Evolutionary conservation across 2,113 vertebrate species (phyloP).

Genomic region (Gadus chalcogrammus): DNA sequence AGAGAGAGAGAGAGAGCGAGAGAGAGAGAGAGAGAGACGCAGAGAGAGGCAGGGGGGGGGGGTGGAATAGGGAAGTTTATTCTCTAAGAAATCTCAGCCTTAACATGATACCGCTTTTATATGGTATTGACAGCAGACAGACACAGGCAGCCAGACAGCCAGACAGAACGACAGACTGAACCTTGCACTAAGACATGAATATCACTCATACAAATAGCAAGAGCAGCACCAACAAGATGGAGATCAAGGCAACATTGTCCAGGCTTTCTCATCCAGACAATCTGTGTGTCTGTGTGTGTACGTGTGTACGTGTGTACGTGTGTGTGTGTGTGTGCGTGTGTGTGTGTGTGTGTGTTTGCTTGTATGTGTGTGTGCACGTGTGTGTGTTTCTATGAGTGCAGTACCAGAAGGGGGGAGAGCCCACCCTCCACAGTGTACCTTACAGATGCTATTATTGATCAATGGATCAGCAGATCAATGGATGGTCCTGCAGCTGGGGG

Average conservation of each 20-base stretch:
- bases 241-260: too few species aligned
- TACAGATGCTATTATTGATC: slow-evolving; percentile 66
- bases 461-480: slow-evolving; percentile 69
- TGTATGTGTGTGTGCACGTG: neutral
- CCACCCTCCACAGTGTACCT: slow-evolving; percentile 34
- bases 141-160: neutral
- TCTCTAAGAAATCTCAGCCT: too few species aligned
- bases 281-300: slow-evolving; percentile 18
- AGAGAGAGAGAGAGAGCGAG: too few species aligned
- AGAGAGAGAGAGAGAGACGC: slow-evolving; percentile 1
- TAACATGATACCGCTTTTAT: too few species aligned
- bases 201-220: neutral
- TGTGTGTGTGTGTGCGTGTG: neutral
- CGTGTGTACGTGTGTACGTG: neutral
- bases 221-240: too few species aligned
- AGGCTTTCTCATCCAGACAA: neutral
- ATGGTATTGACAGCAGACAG: too few species aligned
- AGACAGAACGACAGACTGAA: neutral
- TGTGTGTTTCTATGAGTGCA: neutral
- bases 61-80: neutral
- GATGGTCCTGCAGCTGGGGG: slow-evolving; percentile 44
- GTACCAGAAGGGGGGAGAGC: neutral
- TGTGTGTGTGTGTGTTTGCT: neutral
- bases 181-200: neutral
- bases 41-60: neutral